Evolutionary conservation across 2,113 vertebrate genomes (phyloP), one percentile per base, ranked within the genome.

Genomic region (Leiothrix lutea): DNA sequence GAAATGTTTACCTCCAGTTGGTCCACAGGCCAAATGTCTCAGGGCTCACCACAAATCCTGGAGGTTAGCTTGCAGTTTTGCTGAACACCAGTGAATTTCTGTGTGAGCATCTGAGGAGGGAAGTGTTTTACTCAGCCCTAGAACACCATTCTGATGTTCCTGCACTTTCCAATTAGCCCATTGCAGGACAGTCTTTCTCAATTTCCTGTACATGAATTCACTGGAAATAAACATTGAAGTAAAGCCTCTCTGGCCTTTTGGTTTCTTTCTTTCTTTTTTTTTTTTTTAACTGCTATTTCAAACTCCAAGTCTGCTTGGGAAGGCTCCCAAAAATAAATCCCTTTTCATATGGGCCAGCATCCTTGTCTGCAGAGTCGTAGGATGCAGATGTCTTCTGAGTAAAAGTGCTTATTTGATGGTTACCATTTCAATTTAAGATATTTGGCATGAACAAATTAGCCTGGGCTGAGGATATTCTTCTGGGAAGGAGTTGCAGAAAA

Each of bases 241-340:
- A 79, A 82, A 72, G 4, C 6, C 18, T 66, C 83, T 81, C 36
- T 44, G 13, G 50, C 5, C 8, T 57, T 80, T 77, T 72, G 2
- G 19, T 57, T 56, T 44, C 2, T 26, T 38, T 19, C 7, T 50
- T 64, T 51, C 9, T 44, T 42, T 33, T 26, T 83, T 14, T n/a
- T 31, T 23, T 8, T 44, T 38, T 29, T 4, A 86, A 42, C 24
- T 54, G 9, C 25, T 71, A 48, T 88, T 80, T 88, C 64, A 54
- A 86, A 66, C n/a, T 70, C 58, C 21, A 71, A 70, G 9, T 35
- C 89, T 71, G n/a, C 50, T 89, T 94, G 84, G 83, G 86, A 96
- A 96, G 84, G 42, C 17, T 53, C 81, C 58, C 83, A 91, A 56
- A 42, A 95, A 38, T 57, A 95, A 95, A 92, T 96, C 42, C 71